A percentile compares a stretch with the other conserved stretches of the same genome.
These are phyloP conservation scores for Xestia sexstrigata DNA, from an alignment of 2,888 invertebrate genomes.

Conservation along the genomic window DNA sequence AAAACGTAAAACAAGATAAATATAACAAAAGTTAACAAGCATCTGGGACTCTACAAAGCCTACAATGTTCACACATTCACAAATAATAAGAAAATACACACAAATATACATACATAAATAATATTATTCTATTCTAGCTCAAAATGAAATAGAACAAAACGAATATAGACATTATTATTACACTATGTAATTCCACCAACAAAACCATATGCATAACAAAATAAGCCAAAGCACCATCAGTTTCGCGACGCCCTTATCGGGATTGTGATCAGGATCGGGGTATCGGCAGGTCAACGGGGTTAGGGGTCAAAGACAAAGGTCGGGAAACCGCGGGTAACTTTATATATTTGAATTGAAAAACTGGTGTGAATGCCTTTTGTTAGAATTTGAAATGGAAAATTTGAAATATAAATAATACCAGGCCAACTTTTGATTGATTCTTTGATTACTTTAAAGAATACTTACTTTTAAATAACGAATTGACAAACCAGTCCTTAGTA, in stretches of 20 bases:
- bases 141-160: not conserved
- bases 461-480: not conserved
- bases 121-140: not conserved
- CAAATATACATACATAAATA: no score
- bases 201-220: not conserved
- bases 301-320: constrained; percentile 42
- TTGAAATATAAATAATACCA: constrained; percentile 4
- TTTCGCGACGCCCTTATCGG: constrained; percentile 10
- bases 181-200: not conserved
- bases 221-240: constrained; percentile 4
- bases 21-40: no score
- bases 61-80: no score
- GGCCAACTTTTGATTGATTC: not conserved
- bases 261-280: not conserved
- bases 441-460: not conserved
- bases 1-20: no score
- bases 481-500: no score
- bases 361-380: constrained; percentile 7
- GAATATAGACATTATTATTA: not conserved
- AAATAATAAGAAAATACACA: no score
- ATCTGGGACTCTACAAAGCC: no score
- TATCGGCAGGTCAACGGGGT: constrained; percentile 24
- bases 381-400: not conserved
- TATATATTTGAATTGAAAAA: constrained; percentile 27
- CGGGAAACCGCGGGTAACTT: constrained; percentile 8